phyloP scores from a whole-genome alignment of 2,888 invertebrate genomes.

The Tryphoninae sp. region DNA sequence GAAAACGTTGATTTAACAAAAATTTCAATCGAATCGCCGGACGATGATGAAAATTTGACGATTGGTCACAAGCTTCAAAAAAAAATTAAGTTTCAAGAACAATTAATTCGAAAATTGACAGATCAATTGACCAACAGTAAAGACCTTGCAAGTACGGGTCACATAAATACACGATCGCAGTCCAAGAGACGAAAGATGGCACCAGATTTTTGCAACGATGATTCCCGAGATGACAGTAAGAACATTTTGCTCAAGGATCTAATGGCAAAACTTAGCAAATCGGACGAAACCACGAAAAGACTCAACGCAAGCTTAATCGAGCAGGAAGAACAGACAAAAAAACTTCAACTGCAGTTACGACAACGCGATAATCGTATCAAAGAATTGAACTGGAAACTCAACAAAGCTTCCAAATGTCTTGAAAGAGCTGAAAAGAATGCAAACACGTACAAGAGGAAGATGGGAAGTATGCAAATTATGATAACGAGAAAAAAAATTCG shows the following conservation, averaged over 20 bases:
- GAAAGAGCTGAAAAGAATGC: constrained; percentile 78
- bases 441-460: constrained; percentile 75
- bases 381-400: constrained; percentile 78
- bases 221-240: constrained; percentile 57
- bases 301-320: constrained; percentile 62
- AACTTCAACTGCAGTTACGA: constrained; percentile 73
- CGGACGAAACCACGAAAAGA: constrained; percentile 75
- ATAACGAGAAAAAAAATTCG: constrained; percentile 71
- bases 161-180: constrained; percentile 32
- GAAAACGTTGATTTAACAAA: constrained; percentile 20
- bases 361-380: constrained; percentile 76
- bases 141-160: constrained; percentile 14
- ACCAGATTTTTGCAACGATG: constrained; percentile 55
- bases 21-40: constrained; percentile 33
- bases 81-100: constrained; percentile 72
- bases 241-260: constrained; percentile 71
- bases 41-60: constrained; percentile 28
- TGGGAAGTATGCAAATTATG: constrained; percentile 75
- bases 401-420: constrained; percentile 77
- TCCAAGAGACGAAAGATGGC: constrained; percentile 15
- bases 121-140: constrained; percentile 65
- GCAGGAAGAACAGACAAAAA: constrained; percentile 71
- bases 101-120: constrained; percentile 73
- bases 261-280: constrained; percentile 69
- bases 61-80: constrained; percentile 62